Conservation (phyloP, 2,113 vertebrate genomes). For the Neotragus pygmaeus region DNA sequence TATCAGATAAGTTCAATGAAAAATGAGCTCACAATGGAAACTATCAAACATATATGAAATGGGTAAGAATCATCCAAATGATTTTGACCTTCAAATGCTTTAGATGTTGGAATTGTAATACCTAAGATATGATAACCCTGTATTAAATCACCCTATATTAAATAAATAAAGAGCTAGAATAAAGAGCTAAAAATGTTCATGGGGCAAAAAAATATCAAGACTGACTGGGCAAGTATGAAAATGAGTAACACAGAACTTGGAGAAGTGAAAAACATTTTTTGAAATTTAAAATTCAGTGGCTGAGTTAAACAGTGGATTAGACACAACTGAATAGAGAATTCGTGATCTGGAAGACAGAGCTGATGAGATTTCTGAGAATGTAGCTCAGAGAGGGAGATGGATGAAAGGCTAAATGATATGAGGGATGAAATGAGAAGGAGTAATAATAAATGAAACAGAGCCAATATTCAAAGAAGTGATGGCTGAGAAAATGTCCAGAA, state of each 20-base stretch:
- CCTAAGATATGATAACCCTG: neutral
- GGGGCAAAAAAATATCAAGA: neutral
- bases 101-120: neutral
- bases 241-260: neutral
- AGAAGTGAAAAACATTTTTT: neutral
- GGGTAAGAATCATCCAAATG: neutral
- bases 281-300: neutral
- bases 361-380: neutral
- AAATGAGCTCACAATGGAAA: constrained; percentile 10
- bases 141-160: neutral
- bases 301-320: neutral
- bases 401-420: neutral
- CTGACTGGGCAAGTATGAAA: neutral
- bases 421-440: neutral
- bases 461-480: neutral
- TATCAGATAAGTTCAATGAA: neutral
- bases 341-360: neutral
- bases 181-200: neutral
- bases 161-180: neutral
- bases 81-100: neutral
- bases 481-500: neutral
- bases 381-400: neutral
- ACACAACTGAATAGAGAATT: neutral
- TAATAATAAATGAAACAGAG: neutral
- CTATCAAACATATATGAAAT: neutral